Conservation (phyloP, 2,888 invertebrate species). For the Drosophila quinaria region DNA sequence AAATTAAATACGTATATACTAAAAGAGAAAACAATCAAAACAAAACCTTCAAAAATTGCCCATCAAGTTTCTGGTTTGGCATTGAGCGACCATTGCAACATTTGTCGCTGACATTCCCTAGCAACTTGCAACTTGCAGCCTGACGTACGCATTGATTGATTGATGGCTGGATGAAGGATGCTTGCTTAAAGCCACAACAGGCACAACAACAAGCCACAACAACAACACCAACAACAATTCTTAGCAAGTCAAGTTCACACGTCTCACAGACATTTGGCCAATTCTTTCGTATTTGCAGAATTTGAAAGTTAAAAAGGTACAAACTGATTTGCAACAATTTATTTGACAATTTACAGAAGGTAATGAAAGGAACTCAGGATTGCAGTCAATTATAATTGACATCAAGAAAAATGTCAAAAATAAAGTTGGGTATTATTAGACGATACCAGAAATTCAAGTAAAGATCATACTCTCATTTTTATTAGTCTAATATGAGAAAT, state of each 20-base stretch:
- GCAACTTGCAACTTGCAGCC: constrained; percentile 42
- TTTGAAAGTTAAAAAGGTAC: background rate
- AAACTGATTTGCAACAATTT: too few species aligned
- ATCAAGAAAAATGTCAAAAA: too few species aligned
- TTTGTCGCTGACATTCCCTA: constrained; percentile 68
- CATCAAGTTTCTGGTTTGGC: constrained; percentile 42
- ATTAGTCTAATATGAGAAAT: too few species aligned
- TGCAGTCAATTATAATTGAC: too few species aligned
- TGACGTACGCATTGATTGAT: constrained; percentile 72
- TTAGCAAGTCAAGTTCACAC: constrained; percentile 37
- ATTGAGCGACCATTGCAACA: constrained; percentile 57
- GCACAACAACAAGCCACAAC: constrained; percentile 13
- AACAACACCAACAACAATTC: constrained; percentile 16
- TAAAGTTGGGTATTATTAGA: too few species aligned
- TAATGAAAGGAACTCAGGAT: too few species aligned
- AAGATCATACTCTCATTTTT: too few species aligned
- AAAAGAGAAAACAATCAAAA: background rate
- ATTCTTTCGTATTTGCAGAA: constrained; percentile 10
- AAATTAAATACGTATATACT: background rate
- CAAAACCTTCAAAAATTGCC: constrained; percentile 42
- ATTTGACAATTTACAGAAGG: background rate
- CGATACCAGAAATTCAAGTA: too few species aligned
- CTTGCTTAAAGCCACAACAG: constrained; percentile 10
- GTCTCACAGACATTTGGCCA: constrained; percentile 25
- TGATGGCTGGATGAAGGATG: constrained; percentile 50